phyloP scores from a whole-genome alignment of 1,140 invertebrate species.

The Vollenhovia emeryi region DNA sequence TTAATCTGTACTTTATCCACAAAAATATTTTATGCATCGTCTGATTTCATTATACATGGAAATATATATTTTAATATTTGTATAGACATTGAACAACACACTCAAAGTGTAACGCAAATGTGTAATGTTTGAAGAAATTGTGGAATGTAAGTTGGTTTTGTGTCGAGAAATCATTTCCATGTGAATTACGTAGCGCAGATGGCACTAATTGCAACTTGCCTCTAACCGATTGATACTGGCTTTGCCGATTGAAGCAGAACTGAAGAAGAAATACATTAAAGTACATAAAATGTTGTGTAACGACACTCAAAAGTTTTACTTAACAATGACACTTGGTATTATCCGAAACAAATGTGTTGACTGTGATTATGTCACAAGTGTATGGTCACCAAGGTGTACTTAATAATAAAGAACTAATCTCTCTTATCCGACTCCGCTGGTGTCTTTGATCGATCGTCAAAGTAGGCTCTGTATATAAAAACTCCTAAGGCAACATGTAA shows the following conservation, averaged over 20 bases:
- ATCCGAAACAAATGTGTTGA: constrained; percentile 28
- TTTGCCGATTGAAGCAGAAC: background rate
- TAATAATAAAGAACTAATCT: constrained; percentile 75
- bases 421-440: constrained; percentile 72
- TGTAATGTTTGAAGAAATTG: constrained; percentile 7
- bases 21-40: constrained; percentile 4
- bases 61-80: constrained; percentile 15
- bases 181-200: background rate
- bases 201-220: background rate
- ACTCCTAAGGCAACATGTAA: constrained; percentile 91
- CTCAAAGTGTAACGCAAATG: background rate
- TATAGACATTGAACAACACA: background rate
- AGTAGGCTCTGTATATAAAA: constrained; percentile 92
- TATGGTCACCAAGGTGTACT: constrained; percentile 63
- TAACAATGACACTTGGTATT: background rate
- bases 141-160: constrained; percentile 9
- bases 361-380: constrained; percentile 55
- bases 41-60: background rate
- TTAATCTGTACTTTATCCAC: background rate
- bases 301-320: constrained; percentile 2
- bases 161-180: constrained; percentile 6
- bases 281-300: background rate
- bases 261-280: background rate
- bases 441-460: constrained; percentile 81
- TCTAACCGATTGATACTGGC: background rate